phyloP scores from a whole-genome alignment of 2,113 vertebrate genomes.

The Laticauda colubrina region DNA sequence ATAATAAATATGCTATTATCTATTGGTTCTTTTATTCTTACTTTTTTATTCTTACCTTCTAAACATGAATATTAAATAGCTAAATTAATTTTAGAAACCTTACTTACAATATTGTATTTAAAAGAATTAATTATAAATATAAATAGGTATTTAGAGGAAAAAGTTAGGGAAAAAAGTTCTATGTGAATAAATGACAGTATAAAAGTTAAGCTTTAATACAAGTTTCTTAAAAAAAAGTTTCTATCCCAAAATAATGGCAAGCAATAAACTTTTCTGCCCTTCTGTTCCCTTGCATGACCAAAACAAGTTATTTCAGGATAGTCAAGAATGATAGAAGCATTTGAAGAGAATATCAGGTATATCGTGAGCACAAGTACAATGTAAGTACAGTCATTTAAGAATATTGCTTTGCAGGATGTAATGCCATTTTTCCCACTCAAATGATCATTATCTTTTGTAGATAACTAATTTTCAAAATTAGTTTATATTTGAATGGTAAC shows the following conservation, averaged over 20 bases:
- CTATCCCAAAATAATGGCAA: background rate
- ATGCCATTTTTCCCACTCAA: constrained; percentile 46
- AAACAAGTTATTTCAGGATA: background rate
- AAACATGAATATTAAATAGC: background rate
- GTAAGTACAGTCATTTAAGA: constrained; percentile 18
- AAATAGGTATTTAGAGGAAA: background rate
- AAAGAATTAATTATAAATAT: background rate
- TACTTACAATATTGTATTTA: background rate
- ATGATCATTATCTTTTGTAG: background rate
- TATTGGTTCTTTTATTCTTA: background rate
- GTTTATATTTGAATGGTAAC: constrained; percentile 32
- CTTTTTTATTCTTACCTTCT: background rate
- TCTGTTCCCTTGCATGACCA: background rate
- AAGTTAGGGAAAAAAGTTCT: background rate
- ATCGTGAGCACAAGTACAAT: background rate
- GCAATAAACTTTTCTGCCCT: background rate
- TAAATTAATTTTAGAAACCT: background rate
- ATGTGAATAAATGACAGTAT: background rate
- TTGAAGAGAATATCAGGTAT: background rate
- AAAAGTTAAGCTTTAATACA: background rate
- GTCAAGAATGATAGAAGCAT: background rate
- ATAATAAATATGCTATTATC: background rate
- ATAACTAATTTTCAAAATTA: background rate
- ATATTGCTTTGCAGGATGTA: constrained; percentile 35
- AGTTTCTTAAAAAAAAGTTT: background rate